Evolutionary conservation across 2,888 invertebrate genomes (phyloP).

Genomic region (Scaptomyza caliginosa): DNA sequence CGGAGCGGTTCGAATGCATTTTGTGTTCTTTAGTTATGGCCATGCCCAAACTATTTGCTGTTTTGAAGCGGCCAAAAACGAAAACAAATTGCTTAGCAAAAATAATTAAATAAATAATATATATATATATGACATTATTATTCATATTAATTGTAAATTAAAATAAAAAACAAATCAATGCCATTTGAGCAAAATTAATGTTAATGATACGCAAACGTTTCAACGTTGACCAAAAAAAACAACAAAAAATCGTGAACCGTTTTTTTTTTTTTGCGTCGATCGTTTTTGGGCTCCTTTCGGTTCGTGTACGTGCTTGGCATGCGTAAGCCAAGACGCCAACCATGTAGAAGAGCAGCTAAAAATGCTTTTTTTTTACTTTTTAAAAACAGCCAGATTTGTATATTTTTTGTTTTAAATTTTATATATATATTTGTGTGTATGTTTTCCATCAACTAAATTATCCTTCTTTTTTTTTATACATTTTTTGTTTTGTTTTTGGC

Average conservation of each 20-base stretch:
- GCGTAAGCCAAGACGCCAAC: slow-evolving; percentile 38
- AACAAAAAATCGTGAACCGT: too few species aligned
- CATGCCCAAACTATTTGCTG: slow-evolving; percentile 37
- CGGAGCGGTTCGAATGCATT: slow-evolving; percentile 53
- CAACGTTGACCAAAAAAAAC: slow-evolving; percentile 14
- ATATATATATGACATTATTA: slow-evolving; percentile 23
- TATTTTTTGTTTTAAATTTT: slow-evolving; percentile 16
- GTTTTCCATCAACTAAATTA: slow-evolving; percentile 12
- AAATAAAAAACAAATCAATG: slow-evolving; percentile 73
- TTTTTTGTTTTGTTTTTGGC: slow-evolving; percentile 57
- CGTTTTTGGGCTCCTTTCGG: slow-evolving; percentile 3
- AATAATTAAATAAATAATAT: slow-evolving; percentile 57
- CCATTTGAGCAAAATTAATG: slow-evolving; percentile 64
- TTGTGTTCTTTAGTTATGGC: slow-evolving; percentile 60
- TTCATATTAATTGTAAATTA: slow-evolving; percentile 54
- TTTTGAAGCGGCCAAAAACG: slow-evolving; percentile 11
- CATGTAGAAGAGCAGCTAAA: neutral
- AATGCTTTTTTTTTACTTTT: slow-evolving; percentile 2
- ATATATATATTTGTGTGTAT: neutral
- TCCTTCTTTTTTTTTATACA: slow-evolving; percentile 4
- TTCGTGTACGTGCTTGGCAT: slow-evolving; percentile 50
- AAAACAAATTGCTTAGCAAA: slow-evolving; percentile 29
- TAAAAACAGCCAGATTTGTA: slow-evolving; percentile 8
- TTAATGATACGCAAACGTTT: slow-evolving; percentile 55
- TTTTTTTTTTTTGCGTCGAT: neutral